Conservation (phyloP, 1,140 invertebrate genomes). For the Pseudomyrmex cubaensis region DNA sequence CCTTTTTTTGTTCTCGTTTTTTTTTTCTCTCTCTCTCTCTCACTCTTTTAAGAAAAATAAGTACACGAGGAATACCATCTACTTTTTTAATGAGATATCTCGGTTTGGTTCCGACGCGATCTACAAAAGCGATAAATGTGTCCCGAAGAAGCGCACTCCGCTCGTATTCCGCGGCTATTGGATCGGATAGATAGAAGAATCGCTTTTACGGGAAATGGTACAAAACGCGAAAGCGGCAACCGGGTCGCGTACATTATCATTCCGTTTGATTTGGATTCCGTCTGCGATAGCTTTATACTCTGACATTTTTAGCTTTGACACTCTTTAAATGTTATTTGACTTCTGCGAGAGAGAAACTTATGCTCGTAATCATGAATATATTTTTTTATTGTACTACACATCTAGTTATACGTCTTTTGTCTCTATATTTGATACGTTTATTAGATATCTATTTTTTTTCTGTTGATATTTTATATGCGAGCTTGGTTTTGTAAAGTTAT, state of each 20-base stretch:
- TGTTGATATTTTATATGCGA: too few species aligned
- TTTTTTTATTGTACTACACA: not conserved
- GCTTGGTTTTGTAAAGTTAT: too few species aligned
- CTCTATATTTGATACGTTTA: too few species aligned
- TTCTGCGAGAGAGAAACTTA: not conserved
- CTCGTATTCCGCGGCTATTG: conserved; percentile 37
- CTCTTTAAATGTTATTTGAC: not conserved
- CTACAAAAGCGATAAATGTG: conserved; percentile 24
- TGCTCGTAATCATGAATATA: not conserved
- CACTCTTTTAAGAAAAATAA: conserved; percentile 9
- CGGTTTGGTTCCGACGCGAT: conserved; percentile 1
- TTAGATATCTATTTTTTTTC: too few species aligned
- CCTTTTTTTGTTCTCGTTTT: not conserved
- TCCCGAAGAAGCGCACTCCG: conserved; percentile 4
- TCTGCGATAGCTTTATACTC: conserved; percentile 27
- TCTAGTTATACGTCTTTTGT: too few species aligned
- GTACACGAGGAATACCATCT: conserved; percentile 25
- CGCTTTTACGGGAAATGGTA: conserved; percentile 26
- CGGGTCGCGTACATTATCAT: conserved; percentile 67
- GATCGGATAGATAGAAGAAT: conserved; percentile 53
- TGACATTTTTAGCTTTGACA: conserved; percentile 23
- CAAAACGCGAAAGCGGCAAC: conserved; percentile 37
- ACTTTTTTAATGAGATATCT: conserved; percentile 49
- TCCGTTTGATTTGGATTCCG: conserved; percentile 55
- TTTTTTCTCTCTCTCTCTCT: too few species aligned